A percentile compares a stretch with the other conserved stretches of the same genome.
Conservation (phyloP, 2,113 vertebrate species). For the Phaethon lepturus region DNA sequence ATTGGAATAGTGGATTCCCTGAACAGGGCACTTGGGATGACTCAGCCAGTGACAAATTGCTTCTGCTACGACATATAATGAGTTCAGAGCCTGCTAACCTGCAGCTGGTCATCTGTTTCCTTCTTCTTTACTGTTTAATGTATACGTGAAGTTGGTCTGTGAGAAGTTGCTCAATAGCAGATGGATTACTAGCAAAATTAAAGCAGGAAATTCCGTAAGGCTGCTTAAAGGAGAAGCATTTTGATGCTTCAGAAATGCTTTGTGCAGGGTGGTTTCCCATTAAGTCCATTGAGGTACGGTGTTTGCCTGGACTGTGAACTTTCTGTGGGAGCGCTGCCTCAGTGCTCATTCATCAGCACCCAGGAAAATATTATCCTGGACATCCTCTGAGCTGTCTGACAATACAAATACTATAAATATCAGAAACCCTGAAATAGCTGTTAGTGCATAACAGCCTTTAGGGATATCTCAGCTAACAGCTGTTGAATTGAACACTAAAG, state of each 20-base stretch:
- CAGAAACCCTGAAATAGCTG: not conserved
- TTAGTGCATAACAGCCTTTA: not conserved
- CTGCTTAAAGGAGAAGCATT: not conserved
- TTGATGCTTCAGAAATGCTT: not conserved
- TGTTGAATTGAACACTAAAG: not conserved
- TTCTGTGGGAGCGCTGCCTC: not conserved
- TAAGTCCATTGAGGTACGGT: not conserved
- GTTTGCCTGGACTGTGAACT: not conserved
- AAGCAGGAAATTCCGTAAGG: not conserved
- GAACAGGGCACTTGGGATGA: not conserved
- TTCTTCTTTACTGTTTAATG: not conserved
- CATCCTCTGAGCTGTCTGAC: not conserved
- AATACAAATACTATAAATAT: not conserved
- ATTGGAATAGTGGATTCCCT: not conserved
- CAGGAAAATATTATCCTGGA: not conserved
- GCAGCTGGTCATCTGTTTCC: not conserved
- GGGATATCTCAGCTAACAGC: not conserved
- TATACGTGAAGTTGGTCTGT: not conserved
- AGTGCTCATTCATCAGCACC: not conserved
- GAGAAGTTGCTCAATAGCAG: not conserved
- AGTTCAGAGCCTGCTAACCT: not conserved
- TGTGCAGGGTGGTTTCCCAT: not conserved
- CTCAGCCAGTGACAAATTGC: not conserved
- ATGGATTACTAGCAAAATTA: not conserved
- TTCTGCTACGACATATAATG: not conserved